Evolutionary conservation across 2,797 vertebrate genomes (phyloP), one percentile per base, ranked within the genome.

Genomic region (Gallinago nigripennis): DNA sequence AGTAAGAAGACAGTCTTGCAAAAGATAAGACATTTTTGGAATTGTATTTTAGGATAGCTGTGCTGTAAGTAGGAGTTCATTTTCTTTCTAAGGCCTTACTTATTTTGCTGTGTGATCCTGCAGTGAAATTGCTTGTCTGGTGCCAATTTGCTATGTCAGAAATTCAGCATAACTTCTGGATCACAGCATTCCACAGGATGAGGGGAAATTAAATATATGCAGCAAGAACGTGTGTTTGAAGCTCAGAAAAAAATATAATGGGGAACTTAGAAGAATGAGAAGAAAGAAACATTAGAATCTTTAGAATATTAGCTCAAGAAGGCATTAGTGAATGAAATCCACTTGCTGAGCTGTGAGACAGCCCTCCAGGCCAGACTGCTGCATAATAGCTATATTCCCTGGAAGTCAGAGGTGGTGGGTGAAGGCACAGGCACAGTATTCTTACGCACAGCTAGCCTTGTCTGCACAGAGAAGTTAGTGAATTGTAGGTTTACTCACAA

Each of bases 91-190:
- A 63, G 35, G 39, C 30, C 28, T 80, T 39, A 20, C 9, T 39
- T 66, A 83, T 71, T 87, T 79, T 80, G 17, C 66, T 83, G 17
- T 57, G n/a, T 77, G 51, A 82, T 91, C 43, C 30, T 63, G 24
- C 30, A 81, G 46, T 70, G 72, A 89, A 81, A 81, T 82, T 31
- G n/a, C 33, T 65, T 66, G 58, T 41, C 85, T 95, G 92, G 66
- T 92, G 79, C 90, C 77, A 86, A 50, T 69, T 91, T 82, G 33
- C 88, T 86, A 17, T 65, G 24, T 92, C 81, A 82, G 78, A 94
- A 96, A 93, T 86, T 72, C 60, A 83, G 70, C 64, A 27, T 83
- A 63, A 92, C 2, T 69, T 70, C 86, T 92, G 68, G 17, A 79
- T 85, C 53, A 37, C 41, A 64, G 43, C 25, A 8, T 82, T 76